Base-by-base conservation (phyloP, 2,888 invertebrate genomes). In the Cremastinae sp. region DNA sequence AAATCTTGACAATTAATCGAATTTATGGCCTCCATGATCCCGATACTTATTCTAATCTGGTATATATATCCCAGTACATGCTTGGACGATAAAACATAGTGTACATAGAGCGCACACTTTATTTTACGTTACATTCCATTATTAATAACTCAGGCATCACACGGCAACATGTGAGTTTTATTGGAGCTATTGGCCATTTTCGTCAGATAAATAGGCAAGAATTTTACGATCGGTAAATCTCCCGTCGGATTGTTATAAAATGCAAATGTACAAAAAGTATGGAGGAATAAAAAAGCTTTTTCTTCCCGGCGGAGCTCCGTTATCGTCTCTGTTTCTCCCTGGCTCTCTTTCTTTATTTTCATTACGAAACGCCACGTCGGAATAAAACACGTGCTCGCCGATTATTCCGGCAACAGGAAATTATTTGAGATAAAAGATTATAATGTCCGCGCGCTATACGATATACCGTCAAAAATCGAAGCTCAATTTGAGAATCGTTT, bases 221-320 rank as follows among this genome's bases (percentile, higher is more conserved):
- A 34, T 53, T 54, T 54, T 14, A 54, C 36, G 54, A 54, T 54
- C 54, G 54, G 16, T 36, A 36, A 54, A 54, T 54, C 54, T 9
- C 36, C 14, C 0, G 9, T 2, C 38, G 28, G 28, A 38, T 36
- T 58, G 58, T 58, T 58, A 20, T 58, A 41, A 58, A 58, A 58
- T 58, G 20, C 8, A 58, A 58, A 58, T 58, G 22, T 58, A n/a
- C n/a, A n/a, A 5, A 22, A 58, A 22, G 12, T 36, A 41, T 16
- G 22, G 56, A 56, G 8, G 4, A 43, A 3, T 20, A 18, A 41
- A 18, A 8, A 58, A 58, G 43, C 36, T 16, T 56, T 56, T 56
- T 38, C 56, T 34, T n/a, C n/a, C n/a, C n/a, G n/a, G 38, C 36
- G 16, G 18, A 34, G 9, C 20, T 38, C 16, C n/a, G 18, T 56